Conservation (phyloP, 2,888 invertebrate genomes). For the Tiliacea aurago region DNA sequence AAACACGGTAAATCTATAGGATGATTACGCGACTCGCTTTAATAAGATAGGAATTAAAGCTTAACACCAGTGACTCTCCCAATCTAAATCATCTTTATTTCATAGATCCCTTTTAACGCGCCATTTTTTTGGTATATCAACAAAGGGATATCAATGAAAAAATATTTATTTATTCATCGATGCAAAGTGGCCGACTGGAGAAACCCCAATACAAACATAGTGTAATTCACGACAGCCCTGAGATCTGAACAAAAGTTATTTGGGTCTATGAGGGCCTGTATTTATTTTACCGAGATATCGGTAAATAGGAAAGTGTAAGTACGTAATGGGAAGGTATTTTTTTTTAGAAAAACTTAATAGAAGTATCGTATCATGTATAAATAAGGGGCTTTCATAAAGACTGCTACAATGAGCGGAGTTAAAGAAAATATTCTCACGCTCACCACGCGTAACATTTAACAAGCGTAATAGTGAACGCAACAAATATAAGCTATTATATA, state of each 20-base stretch:
- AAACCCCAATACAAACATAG: constrained; percentile 57
- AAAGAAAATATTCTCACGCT: constrained; percentile 31
- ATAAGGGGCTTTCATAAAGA: background rate
- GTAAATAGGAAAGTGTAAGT: constrained; percentile 36
- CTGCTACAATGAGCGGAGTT: background rate
- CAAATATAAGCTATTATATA: background rate
- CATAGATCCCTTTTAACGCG: constrained; percentile 29
- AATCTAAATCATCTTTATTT: constrained; percentile 42
- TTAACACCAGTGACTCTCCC: background rate
- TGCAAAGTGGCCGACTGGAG: constrained; percentile 62
- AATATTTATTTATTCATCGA: constrained; percentile 70
- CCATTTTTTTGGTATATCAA: constrained; percentile 56
- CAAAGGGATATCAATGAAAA: constrained; percentile 62
- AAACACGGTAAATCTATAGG: background rate
- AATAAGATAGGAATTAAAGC: background rate
- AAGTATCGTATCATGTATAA: constrained; percentile 1
- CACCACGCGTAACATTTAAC: constrained; percentile 24
- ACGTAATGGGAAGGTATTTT: constrained; percentile 28
- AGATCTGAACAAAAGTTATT: constrained; percentile 45
- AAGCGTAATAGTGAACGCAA: constrained; percentile 5
- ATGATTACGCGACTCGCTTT: too few relatives aligned
- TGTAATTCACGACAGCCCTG: constrained; percentile 46
- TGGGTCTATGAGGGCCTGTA: constrained; percentile 29
- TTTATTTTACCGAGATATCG: constrained; percentile 38
- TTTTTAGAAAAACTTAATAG: constrained; percentile 9